phyloP scores from a whole-genome alignment of 2,888 invertebrate species.

The Spatulosminthurus flaviceps region DNA sequence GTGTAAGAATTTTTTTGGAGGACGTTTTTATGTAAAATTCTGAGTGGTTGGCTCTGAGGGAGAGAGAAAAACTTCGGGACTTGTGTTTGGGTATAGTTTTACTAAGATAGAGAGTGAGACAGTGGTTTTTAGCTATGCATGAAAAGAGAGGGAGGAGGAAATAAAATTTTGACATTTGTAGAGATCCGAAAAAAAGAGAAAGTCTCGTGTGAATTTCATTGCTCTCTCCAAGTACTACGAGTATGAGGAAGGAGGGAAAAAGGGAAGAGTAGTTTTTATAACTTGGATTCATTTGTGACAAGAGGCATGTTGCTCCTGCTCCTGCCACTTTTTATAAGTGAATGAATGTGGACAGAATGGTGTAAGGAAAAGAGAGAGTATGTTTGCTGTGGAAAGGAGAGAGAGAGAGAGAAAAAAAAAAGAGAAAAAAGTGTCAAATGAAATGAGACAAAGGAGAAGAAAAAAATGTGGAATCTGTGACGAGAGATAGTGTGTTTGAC shows the following conservation, averaged over 20 bases:
- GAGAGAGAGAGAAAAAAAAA: slow-evolving; percentile 13
- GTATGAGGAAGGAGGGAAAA: neutral
- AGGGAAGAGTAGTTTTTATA: neutral
- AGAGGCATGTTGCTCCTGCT: neutral
- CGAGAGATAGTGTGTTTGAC: slow-evolving; percentile 24
- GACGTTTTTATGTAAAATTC: too few relatives aligned
- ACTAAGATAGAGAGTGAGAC: too few relatives aligned
- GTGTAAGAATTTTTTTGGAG: neutral
- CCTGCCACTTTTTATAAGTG: neutral
- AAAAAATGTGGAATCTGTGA: slow-evolving; percentile 27
- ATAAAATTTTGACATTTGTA: slow-evolving; percentile 3
- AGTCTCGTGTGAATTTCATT: neutral
- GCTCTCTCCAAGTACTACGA: too few relatives aligned
- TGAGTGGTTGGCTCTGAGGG: too few relatives aligned
- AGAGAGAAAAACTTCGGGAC: too few relatives aligned
- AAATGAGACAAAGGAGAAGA: slow-evolving; percentile 16
- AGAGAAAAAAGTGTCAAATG: slow-evolving; percentile 31
- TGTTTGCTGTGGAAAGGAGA: neutral
- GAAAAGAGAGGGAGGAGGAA: neutral
- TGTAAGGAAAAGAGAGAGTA: neutral
- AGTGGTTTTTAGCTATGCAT: too few relatives aligned
- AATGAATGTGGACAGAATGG: neutral
- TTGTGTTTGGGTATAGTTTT: too few relatives aligned
- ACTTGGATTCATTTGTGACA: slow-evolving; percentile 22
- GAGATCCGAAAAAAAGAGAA: neutral